phyloP scores from a whole-genome alignment of 2,888 invertebrate species.

The Cinara cedri region DNA sequence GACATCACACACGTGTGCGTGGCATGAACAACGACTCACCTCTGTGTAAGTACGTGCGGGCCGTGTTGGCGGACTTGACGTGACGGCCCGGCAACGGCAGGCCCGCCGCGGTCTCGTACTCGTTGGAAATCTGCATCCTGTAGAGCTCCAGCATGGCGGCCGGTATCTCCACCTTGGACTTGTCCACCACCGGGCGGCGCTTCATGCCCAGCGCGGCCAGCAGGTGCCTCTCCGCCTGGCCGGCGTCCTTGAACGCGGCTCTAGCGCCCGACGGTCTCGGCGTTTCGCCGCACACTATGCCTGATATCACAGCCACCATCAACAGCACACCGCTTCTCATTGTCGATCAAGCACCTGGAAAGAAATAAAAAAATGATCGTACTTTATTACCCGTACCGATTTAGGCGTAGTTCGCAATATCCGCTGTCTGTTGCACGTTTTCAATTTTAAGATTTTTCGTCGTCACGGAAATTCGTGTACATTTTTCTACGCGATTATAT shows the following conservation, averaged over 20 bases:
- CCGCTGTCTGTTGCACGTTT: no score
- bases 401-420: no score
- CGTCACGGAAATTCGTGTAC: no score
- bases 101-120: slow-evolving; percentile 68
- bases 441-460: no score
- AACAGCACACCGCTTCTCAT: slow-evolving; percentile 63
- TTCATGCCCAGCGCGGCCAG: slow-evolving; percentile 71
- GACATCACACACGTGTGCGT: background rate
- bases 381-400: no score
- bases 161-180: slow-evolving; percentile 61
- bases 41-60: slow-evolving; percentile 81
- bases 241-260: slow-evolving; percentile 62
- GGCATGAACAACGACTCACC: slow-evolving; percentile 64
- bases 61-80: slow-evolving; percentile 81
- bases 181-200: slow-evolving; percentile 65
- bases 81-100: slow-evolving; percentile 73
- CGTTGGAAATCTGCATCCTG: slow-evolving; percentile 74
- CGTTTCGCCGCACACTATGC: slow-evolving; percentile 59
- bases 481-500: no score
- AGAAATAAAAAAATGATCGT: no score
- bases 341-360: slow-evolving; percentile 63
- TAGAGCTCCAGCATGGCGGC: slow-evolving; percentile 64
- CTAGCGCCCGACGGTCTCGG: slow-evolving; percentile 61
- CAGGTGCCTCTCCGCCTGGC: slow-evolving; percentile 68
- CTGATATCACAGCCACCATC: slow-evolving; percentile 62